A percentile compares a stretch with the other conserved stretches of the same genome.
Conservation (phyloP, 2,888 invertebrate species). For the Cosmorhoe ocellata region DNA sequence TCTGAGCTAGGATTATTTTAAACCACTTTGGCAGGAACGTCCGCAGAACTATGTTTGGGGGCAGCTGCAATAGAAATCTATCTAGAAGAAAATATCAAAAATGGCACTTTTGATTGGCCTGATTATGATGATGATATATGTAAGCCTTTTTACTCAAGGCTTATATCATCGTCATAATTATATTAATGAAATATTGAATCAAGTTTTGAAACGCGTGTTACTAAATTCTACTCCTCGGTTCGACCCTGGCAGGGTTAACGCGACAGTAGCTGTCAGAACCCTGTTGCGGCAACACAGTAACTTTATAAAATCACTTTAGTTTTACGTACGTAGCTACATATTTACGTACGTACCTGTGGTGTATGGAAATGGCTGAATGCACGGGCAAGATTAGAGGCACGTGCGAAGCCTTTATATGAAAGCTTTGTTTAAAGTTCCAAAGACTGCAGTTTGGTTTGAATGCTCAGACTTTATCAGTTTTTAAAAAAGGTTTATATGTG, state of each 20-base stretch:
- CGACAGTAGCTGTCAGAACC: conserved; percentile 15
- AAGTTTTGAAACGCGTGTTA: too few species aligned
- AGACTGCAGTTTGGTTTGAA: neutral
- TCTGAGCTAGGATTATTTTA: conserved; percentile 20
- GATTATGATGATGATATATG: too few species aligned
- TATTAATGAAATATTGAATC: too few species aligned
- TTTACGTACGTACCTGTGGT: conserved; percentile 4
- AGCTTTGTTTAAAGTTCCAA: conserved; percentile 11
- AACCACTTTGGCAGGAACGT: conserved; percentile 8
- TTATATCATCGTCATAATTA: too few species aligned
- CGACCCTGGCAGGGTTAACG: neutral
- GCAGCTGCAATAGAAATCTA: too few species aligned
- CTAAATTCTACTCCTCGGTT: too few species aligned
- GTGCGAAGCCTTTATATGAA: conserved; percentile 8
- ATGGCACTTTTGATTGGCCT: too few species aligned
- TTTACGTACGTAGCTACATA: conserved; percentile 33
- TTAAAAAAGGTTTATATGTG: too few species aligned
- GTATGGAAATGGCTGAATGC: conserved; percentile 6
- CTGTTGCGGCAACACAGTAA: conserved; percentile 28
- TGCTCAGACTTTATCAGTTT: too few species aligned
- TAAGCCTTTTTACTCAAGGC: too few species aligned
- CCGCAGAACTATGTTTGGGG: too few species aligned
- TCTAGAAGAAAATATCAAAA: too few species aligned
- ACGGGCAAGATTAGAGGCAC: conserved; percentile 14
- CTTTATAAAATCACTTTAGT: conserved; percentile 53